Base-by-base conservation (phyloP, 2,113 vertebrate genomes). In the Perca fluviatilis region DNA sequence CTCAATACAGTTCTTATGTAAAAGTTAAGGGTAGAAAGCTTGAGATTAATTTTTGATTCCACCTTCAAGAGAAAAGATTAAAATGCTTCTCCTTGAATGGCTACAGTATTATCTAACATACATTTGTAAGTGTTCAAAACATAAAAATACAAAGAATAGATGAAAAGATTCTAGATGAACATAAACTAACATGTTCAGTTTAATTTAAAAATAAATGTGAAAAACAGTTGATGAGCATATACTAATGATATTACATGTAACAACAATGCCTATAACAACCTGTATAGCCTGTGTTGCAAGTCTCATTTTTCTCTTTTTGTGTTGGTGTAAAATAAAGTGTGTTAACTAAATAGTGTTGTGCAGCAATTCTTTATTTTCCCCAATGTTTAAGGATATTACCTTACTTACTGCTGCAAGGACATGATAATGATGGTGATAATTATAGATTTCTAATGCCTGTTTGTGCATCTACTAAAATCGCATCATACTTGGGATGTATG, bases 21-120 rank as follows among this genome's bases (percentile, higher is more conserved):
- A 90, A 86, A 62, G 21, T 95, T 86, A 83, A 79, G 47, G 92
- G 91, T 66, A 95, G 92, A 87, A 95, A 95, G 82, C 86, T 97
- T 56, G 95, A 85, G 86, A 86, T 96, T 80, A 92, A 94, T 51
- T 75, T 96, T 50, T 95, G 93, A 83, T 87, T 93, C 65, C 83
- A 86, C 33, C 90, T 95, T 80, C 1, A 46, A 30, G 2, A 1
- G 46, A 27, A 56, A 56, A 64, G 0, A 75, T 15, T 25, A 0
- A 36, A 36, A 43, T 64, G 14, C 3, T 62, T 15, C 19, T 36
- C 27, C 9, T 61, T 40, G 10, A 43, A 62, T 53, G 73, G 33
- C 40, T 89, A 81, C 68, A 83, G 68, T 74, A 79, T 84, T 74
- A 77, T 82, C 58, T 77, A 12, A 73, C 18, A 51, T 27, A 57